Conservation (phyloP, 2,113 vertebrate genomes). For the Orcinus orca region DNA sequence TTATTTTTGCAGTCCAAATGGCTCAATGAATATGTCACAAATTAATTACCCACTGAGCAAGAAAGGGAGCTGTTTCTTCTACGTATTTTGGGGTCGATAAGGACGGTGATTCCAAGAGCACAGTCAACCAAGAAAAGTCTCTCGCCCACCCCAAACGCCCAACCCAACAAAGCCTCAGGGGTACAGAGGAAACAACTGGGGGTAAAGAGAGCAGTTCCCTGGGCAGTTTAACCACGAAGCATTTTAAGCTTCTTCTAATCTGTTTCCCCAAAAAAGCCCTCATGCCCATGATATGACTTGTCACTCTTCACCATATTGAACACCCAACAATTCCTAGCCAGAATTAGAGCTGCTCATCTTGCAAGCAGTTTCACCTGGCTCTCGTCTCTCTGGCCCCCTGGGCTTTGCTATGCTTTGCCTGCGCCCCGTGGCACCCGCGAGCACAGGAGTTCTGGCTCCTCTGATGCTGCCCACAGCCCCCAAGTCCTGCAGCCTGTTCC, state of each 20-base stretch:
- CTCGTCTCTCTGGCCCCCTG: background rate
- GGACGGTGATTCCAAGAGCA: background rate
- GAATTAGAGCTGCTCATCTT: background rate
- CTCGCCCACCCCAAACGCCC: background rate
- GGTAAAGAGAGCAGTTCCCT: background rate
- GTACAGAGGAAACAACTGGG: background rate
- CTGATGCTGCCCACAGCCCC: background rate
- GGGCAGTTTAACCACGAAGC: background rate
- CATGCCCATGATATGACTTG: background rate
- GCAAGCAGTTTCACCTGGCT: background rate
- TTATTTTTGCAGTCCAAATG: slow-evolving; percentile 35
- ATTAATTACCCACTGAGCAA: slow-evolving; percentile 28
- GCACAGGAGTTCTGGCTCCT: background rate
- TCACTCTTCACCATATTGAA: background rate
- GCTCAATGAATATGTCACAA: slow-evolving; percentile 41
- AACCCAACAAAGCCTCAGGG: background rate
- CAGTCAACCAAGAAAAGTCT: background rate
- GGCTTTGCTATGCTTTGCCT: background rate
- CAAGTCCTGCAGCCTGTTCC: background rate
- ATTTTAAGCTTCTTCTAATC: slow-evolving; percentile 14
- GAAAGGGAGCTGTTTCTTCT: background rate
- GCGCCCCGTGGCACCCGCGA: background rate
- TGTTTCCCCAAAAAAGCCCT: background rate
- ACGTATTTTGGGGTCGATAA: background rate
- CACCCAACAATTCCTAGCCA: background rate